Percentiles rank a stretch among this genome's conserved stretches.
Conservation (phyloP, 2,888 invertebrate species). For the Encarsia formosa region DNA sequence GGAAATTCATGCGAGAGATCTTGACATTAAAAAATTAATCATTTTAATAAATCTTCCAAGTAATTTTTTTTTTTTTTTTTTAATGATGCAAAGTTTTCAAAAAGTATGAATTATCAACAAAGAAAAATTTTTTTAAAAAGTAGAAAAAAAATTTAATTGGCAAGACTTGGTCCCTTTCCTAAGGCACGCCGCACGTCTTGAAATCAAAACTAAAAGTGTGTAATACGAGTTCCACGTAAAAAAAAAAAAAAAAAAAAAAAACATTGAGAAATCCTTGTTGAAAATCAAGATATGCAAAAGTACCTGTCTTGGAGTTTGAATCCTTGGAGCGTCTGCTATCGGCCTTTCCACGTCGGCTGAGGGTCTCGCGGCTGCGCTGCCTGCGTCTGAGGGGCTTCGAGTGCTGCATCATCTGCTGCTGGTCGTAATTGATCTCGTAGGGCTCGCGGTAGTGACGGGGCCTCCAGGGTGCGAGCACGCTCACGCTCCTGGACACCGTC, state of each 20-base stretch:
- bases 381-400: slow-evolving; percentile 48
- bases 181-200: too few relatives aligned
- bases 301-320: slow-evolving; percentile 12
- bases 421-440: slow-evolving; percentile 76
- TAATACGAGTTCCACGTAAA: too few relatives aligned
- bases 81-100: too few relatives aligned
- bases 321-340: slow-evolving; percentile 13
- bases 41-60: too few relatives aligned
- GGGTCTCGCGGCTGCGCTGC: slow-evolving; percentile 46
- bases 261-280: background rate
- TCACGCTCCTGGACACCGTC: slow-evolving; percentile 72
- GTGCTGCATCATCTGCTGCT: slow-evolving; percentile 54
- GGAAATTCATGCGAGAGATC: too few relatives aligned
- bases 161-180: too few relatives aligned
- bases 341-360: slow-evolving; percentile 44
- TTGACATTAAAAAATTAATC: too few relatives aligned
- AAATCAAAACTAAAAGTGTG: too few relatives aligned
- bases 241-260: background rate
- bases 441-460: slow-evolving; percentile 70
- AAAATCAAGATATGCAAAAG: background rate
- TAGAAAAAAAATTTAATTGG: too few relatives aligned
- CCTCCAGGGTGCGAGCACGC: slow-evolving; percentile 80
- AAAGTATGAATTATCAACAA: too few relatives aligned
- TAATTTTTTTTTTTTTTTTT: too few relatives aligned
- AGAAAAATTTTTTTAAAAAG: too few relatives aligned